A percentile compares a stretch with the other conserved stretches of the same genome.
phyloP scores from a whole-genome alignment of 2,113 vertebrate species.

The Scomber japonicus region DNA sequence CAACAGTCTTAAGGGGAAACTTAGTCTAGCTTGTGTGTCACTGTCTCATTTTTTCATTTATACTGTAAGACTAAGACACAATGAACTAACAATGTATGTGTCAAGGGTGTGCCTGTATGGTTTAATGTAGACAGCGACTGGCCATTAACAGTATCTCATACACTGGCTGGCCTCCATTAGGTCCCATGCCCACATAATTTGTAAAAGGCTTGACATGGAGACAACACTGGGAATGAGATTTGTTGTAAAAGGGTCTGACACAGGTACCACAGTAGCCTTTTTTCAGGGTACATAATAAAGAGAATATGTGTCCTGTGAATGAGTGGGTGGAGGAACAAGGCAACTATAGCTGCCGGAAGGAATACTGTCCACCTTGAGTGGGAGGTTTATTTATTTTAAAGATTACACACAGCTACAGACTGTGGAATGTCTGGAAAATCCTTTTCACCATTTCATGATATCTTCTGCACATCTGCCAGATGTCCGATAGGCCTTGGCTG shows the following conservation, averaged over 20 bases:
- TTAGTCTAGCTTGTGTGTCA: no score
- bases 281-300: conserved; percentile 18
- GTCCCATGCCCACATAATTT: not conserved
- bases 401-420: conserved; percentile 25
- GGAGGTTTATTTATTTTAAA: conserved; percentile 58
- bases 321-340: conserved; percentile 36
- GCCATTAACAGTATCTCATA: not conserved
- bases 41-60: no score
- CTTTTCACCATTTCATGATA: not conserved
- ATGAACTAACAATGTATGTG: no score
- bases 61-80: no score
- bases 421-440: conserved; percentile 21
- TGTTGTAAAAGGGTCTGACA: not conserved
- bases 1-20: no score
- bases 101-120: not conserved
- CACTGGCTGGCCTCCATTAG: not conserved
- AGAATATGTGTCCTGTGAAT: conserved; percentile 19
- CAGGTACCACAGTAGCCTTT: conserved; percentile 8
- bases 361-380: conserved; percentile 50
- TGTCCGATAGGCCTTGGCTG: not conserved
- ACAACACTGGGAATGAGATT: not conserved
- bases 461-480: not conserved
- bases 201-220: not conserved
- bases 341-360: conserved; percentile 15
- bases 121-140: not conserved